Base-by-base conservation (phyloP, 2,888 invertebrate genomes). In the Oscheius onirici region DNA sequence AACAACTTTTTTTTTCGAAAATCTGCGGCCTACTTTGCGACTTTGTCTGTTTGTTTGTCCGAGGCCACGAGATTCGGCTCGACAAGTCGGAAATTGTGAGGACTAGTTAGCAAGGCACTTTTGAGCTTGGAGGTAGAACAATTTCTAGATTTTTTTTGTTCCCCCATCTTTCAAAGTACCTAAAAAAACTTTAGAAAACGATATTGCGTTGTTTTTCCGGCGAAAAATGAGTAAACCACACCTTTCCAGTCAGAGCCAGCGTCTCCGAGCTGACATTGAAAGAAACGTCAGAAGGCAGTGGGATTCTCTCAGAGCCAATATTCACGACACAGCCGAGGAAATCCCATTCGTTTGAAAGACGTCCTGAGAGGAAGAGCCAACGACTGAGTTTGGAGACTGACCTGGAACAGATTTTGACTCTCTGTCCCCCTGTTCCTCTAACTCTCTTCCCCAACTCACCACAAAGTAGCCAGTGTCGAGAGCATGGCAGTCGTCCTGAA, bases 401-500 rank as follows among this genome's bases (percentile, higher is more conserved):
- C 83, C 72, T 81, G 55, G 6, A 71, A 66, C 15, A 13, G 34
- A 43, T 15, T 11, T 43, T 44, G n/a, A n/a, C n/a, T n/a, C n/a
- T n/a, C n/a, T n/a, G n/a, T n/a, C n/a, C n/a, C n/a, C n/a, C n/a
- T n/a, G n/a, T 54, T 57, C 28, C 57, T 2, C 24, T 57, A 24
- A n/a, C 10, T 15, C 24, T 13, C 22, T 11, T 57, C 20, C n/a
- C 13, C 13, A 41, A 95, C 92, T 71, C 91, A 91, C 20, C 93
- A 90, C 68, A 95, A 90, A 1, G 94, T 94, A 79, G 93, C 88
- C 80, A 95, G 90, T 44, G 95, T 95, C 80, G 94, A 87, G 67
- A 93, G 83, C 97, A 99, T 99, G 60, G 95, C 93, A 91, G 96
- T 91, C 28, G 97, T 97, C 83, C 96, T 91, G 91, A 96, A 97